phyloP scores from a whole-genome alignment of 2,888 invertebrate species.

The Autographa pulchrina region DNA sequence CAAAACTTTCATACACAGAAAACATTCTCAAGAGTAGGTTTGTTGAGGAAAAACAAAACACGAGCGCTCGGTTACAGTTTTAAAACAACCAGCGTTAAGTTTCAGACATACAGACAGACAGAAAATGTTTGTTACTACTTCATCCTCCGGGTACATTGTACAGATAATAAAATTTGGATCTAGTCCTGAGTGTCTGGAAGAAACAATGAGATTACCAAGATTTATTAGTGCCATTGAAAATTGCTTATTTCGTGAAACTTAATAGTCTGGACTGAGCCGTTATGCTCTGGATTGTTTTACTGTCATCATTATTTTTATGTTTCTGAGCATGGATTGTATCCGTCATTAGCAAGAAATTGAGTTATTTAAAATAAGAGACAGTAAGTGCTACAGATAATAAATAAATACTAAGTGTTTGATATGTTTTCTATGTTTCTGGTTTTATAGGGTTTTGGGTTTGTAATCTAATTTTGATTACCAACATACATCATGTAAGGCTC shows the following conservation, averaged over 20 bases:
- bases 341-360: background rate
- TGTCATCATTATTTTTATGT: background rate
- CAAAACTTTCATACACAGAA: background rate
- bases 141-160: constrained; percentile 25
- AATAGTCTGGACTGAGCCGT: constrained; percentile 22
- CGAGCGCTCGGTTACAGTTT: background rate
- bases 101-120: background rate
- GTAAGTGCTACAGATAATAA: no score
- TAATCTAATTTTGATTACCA: no score
- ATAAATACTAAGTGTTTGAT: no score
- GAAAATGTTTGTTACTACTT: constrained; percentile 26
- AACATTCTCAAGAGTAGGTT: background rate
- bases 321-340: background rate
- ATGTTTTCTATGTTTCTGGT: no score
- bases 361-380: no score
- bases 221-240: constrained; percentile 41
- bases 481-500: no score
- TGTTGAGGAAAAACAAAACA: background rate
- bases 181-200: constrained; percentile 40
- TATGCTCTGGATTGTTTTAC: background rate
- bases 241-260: constrained; percentile 32
- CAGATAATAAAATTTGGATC: constrained; percentile 52
- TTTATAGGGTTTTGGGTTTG: no score
- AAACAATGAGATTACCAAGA: constrained; percentile 49
- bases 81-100: background rate